A percentile compares a stretch with the other conserved stretches of the same genome.
phyloP scores from a whole-genome alignment of 2,888 invertebrate genomes.

The Caradrina clavipalpis region DNA sequence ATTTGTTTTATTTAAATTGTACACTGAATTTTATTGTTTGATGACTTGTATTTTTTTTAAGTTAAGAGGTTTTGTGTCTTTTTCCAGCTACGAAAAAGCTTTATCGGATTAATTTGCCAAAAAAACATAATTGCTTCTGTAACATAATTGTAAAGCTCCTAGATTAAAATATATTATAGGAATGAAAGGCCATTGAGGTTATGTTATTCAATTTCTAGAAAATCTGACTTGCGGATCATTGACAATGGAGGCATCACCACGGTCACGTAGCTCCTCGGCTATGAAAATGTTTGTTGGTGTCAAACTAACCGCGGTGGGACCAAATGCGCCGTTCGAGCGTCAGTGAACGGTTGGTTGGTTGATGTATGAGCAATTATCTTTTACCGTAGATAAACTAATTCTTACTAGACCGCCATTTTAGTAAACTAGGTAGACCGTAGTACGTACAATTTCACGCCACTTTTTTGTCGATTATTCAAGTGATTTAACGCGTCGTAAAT shows the following conservation, averaged over 20 bases:
- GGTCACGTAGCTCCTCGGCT: slow-evolving; percentile 47
- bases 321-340: slow-evolving; percentile 54
- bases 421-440: slow-evolving; percentile 43
- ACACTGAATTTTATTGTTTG: slow-evolving; percentile 10
- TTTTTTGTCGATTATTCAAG: slow-evolving; percentile 45
- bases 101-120: slow-evolving; percentile 16
- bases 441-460: slow-evolving; percentile 45
- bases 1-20: slow-evolving; percentile 40
- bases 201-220: slow-evolving; percentile 44
- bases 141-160: slow-evolving; percentile 12
- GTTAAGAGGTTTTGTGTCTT: slow-evolving; percentile 10
- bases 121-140: slow-evolving; percentile 49
- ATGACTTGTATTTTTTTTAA: too few species aligned
- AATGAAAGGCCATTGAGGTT: slow-evolving; percentile 49
- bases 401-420: slow-evolving; percentile 45
- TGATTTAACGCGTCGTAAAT: slow-evolving; percentile 29
- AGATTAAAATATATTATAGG: slow-evolving; percentile 44
- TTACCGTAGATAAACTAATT: slow-evolving; percentile 59
- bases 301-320: slow-evolving; percentile 44
- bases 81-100: slow-evolving; percentile 5
- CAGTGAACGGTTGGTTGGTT: slow-evolving; percentile 59
- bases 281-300: slow-evolving; percentile 44
- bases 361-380: slow-evolving; percentile 65
- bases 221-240: slow-evolving; percentile 46
- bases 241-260: slow-evolving; percentile 49